phyloP scores from a whole-genome alignment of 2,797 vertebrate genomes.

The Antrozous pallidus region DNA sequence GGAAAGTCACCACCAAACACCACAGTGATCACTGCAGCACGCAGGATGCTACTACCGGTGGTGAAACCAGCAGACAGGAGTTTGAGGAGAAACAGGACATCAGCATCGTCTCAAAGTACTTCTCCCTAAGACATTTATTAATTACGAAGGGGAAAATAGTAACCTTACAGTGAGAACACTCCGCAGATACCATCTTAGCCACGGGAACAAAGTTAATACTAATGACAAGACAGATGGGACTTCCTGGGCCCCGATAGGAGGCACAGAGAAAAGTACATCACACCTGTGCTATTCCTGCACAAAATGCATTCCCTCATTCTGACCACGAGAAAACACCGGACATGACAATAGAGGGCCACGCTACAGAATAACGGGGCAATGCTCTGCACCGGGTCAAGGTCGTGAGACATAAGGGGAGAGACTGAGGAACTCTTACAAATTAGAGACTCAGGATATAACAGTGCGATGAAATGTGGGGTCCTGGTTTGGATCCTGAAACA shows the following conservation, averaged over 20 bases:
- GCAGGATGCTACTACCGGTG: background rate
- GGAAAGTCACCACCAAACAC: background rate
- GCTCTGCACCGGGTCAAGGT: background rate
- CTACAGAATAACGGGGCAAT: background rate
- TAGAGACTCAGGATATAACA: background rate
- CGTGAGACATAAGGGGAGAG: background rate
- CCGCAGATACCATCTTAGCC: background rate
- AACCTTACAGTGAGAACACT: background rate
- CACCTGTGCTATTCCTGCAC: background rate
- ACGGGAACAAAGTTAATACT: background rate
- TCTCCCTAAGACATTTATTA: background rate
- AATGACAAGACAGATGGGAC: background rate
- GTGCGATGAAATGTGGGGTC: background rate
- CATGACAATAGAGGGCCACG: rapidly evolving
- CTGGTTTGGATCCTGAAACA: background rate
- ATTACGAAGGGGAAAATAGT: background rate
- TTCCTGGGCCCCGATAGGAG: rapidly evolving
- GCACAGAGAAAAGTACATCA: background rate
- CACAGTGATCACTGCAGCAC: rapidly evolving
- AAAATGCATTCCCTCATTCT: background rate
- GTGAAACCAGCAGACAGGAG: background rate
- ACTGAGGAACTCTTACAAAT: background rate
- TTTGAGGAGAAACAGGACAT: background rate
- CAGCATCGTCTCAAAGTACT: background rate
- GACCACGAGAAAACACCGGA: background rate